Percentiles rank a stretch among this genome's conserved stretches.
phyloP scores from a whole-genome alignment of 2,797 vertebrate species.

The Rhyacichthys aspro region DNA sequence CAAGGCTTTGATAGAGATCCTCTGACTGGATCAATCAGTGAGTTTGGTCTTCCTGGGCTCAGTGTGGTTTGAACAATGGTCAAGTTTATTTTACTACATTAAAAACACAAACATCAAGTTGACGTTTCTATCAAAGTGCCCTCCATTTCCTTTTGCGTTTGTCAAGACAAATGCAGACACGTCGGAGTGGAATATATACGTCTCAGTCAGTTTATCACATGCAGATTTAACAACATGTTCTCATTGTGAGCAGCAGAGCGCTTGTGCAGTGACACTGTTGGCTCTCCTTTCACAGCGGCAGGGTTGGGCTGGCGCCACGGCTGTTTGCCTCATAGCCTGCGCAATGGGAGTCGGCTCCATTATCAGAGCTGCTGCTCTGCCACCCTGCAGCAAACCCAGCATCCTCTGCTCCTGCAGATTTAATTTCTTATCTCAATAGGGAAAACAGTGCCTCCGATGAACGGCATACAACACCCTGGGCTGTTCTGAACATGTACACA shows the following conservation, averaged over 20 bases:
- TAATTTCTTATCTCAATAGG: slow-evolving; percentile 77
- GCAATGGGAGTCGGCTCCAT: slow-evolving; percentile 75
- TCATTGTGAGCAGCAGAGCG: slow-evolving; percentile 17
- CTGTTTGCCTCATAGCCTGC: slow-evolving; percentile 75
- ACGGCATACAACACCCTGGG: slow-evolving; percentile 60
- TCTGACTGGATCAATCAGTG: slow-evolving; percentile 31
- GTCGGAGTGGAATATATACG: slow-evolving; percentile 9
- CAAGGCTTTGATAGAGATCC: slow-evolving; percentile 8
- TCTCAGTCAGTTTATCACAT: slow-evolving; percentile 39
- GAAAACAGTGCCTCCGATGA: slow-evolving; percentile 71
- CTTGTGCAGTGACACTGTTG: slow-evolving; percentile 51
- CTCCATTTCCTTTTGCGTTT: slow-evolving; percentile 14
- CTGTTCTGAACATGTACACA: slow-evolving; percentile 53
- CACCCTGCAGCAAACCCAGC: slow-evolving; percentile 77
- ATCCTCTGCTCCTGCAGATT: slow-evolving; percentile 74
- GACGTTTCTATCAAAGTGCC: slow-evolving; percentile 9
- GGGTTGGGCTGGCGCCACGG: slow-evolving; percentile 70
- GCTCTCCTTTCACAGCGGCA: slow-evolving; percentile 68
- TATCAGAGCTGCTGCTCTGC: slow-evolving; percentile 73
- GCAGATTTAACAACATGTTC: slow-evolving; percentile 56
- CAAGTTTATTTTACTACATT: slow-evolving; percentile 16
- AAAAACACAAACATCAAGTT: slow-evolving; percentile 19
- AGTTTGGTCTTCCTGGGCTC: slow-evolving; percentile 19
- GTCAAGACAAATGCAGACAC: slow-evolving; percentile 21
- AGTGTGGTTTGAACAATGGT: slow-evolving; percentile 28